Base-by-base conservation (phyloP, 1,140 invertebrate genomes). In the Maconellicoccus hirsutus region DNA sequence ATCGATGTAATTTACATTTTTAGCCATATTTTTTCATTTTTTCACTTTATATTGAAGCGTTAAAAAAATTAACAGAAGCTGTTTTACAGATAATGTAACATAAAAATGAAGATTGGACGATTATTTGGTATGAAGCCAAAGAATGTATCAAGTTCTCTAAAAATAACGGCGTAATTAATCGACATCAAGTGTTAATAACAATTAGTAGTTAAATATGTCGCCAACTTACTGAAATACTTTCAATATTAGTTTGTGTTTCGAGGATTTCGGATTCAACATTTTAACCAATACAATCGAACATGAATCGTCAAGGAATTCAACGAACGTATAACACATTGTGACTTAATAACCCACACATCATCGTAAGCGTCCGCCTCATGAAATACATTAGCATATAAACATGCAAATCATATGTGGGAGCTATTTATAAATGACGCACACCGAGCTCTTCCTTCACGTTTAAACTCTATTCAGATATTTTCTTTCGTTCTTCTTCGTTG, bases 321-420 rank as follows among this genome's bases (percentile, higher is more conserved):
- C 42, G 42, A 52, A 52, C 42, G 42, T 52, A 52, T 3, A 8
- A 52, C 42, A 52, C 42, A 52, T 52, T 52, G 42, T 52, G 42
- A 52, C 6, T 52, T 4, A 52, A 4, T 52, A 52, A 52, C 42
- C 42, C 42, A 52, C 42, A 52, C 42, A 52, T 16, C 42, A 52
- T 16, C 42, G 42, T 16, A 52, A 6, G 42, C n/a, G 42, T 52
- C 42, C 42, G 42, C 42, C 16, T 16, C 42, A 16, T 16, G 16
- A 52, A 52, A 52, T 52, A 52, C 61, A 66, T 66, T 66, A 66
- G 61, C 61, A 66, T 66, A 66, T 26, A 66, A 66, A 66, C 61
- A 66, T 66, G 61, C 61, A 66, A 66, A 66, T 66, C 61, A 66
- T 66, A 66, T 26, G 61, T 66, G 61, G 21, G 61, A 66, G 61